Evolutionary conservation across 1,140 invertebrate species (phyloP).

Genomic region (Elysia chlorotica): DNA sequence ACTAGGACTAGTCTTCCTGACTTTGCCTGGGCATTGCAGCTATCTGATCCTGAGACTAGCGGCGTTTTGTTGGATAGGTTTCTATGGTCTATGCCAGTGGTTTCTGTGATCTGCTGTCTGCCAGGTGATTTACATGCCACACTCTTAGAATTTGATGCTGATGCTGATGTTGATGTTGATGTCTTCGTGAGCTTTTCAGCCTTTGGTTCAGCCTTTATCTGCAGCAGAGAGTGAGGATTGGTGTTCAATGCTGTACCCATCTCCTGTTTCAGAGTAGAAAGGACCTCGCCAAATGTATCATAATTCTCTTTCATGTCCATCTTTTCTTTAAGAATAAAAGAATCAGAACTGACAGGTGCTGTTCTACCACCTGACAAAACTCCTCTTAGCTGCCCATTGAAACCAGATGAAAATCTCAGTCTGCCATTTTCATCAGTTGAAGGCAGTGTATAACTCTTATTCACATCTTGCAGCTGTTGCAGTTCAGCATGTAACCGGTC

Average conservation of each 20-base stretch:
- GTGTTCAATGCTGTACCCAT: constrained; percentile 18
- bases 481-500: constrained; percentile 5
- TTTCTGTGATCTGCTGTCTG: too few species aligned
- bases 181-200: too few species aligned
- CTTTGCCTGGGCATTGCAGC: too few species aligned
- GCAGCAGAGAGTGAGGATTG: too few species aligned
- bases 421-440: not conserved
- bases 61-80: too few species aligned
- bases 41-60: too few species aligned
- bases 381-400: not conserved
- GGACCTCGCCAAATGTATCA: constrained; percentile 15
- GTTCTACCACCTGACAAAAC: not conserved
- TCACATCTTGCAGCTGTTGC: constrained; percentile 9
- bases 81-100: too few species aligned
- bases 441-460: constrained; percentile 7
- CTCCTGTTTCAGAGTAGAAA: constrained; percentile 27
- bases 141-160: too few species aligned
- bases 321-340: constrained; percentile 18
- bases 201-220: too few species aligned
- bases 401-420: not conserved
- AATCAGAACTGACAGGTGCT: not conserved
- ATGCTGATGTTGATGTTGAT: too few species aligned
- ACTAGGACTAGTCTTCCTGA: too few species aligned
- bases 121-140: too few species aligned
- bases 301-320: constrained; percentile 27